Evolutionary conservation across 2,797 vertebrate species (phyloP).

Genomic region (Labeo calbasu): DNA sequence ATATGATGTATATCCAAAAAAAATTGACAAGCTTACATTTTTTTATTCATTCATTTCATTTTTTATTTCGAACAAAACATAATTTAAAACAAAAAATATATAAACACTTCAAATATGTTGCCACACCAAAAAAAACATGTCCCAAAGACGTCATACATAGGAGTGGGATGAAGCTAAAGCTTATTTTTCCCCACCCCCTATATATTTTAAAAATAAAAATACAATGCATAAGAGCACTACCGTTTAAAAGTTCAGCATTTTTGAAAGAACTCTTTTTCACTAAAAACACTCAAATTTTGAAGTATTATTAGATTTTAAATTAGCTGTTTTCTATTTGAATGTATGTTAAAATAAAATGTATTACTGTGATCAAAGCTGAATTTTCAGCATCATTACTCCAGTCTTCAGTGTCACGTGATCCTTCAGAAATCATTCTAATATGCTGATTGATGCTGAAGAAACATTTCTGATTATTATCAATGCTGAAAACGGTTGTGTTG

Average conservation of each 20-base stretch:
- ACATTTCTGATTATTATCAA: background rate
- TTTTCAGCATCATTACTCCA: background rate
- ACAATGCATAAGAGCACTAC: background rate
- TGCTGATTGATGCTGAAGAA: background rate
- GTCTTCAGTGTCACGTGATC: background rate
- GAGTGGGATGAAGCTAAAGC: too few relatives aligned
- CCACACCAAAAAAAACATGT: too few relatives aligned
- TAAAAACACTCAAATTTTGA: background rate
- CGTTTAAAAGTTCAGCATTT: too few relatives aligned
- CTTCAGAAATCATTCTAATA: background rate
- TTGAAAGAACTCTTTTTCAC: background rate
- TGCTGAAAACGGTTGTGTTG: background rate
- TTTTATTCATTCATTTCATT: too few relatives aligned
- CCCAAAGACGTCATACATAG: too few relatives aligned
- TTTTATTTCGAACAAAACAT: too few relatives aligned
- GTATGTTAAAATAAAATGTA: background rate
- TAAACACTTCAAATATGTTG: too few relatives aligned
- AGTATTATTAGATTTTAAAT: background rate
- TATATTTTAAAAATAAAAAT: background rate
- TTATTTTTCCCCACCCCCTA: too few relatives aligned
- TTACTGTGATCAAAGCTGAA: background rate
- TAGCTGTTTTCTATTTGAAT: background rate
- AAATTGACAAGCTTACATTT: too few relatives aligned
- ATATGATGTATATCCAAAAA: too few relatives aligned
- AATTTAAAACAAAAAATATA: too few relatives aligned